These are phyloP conservation scores for Pedetes capensis DNA, from an alignment of 2,113 vertebrate genomes.

Conservation along the genomic window DNA sequence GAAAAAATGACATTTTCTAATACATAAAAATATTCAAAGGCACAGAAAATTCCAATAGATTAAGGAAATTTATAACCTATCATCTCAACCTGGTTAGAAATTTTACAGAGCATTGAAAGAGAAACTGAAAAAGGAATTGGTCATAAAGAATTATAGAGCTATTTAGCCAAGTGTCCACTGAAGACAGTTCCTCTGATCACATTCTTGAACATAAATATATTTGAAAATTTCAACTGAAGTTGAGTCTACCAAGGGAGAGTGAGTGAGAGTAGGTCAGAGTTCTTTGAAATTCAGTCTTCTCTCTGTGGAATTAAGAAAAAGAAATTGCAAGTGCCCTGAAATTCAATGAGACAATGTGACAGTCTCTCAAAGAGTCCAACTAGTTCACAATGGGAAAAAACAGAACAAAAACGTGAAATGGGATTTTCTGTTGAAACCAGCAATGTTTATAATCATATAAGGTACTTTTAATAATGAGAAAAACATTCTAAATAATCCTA, in stretches of 20 bases:
- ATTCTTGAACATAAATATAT: neutral
- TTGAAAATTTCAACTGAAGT: constrained; percentile 6
- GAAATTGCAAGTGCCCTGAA: constrained; percentile 73
- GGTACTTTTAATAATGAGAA: neutral
- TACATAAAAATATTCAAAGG: constrained; percentile 39
- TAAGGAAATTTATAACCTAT: constrained; percentile 19
- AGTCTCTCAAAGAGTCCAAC: constrained; percentile 57
- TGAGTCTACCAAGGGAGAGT: constrained; percentile 53
- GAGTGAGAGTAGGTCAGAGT: constrained; percentile 67
- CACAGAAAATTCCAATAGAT: constrained; percentile 36
- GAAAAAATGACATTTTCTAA: constrained; percentile 47
- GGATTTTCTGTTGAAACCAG: constrained; percentile 3
- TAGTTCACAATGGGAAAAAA: constrained; percentile 40
- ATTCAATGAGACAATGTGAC: constrained; percentile 62
- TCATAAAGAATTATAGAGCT: neutral
- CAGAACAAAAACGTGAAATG: neutral
- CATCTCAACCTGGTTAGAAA: constrained; percentile 38
- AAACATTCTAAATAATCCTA: neutral
- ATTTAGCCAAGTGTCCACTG: neutral
- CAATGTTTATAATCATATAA: neutral
- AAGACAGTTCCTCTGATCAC: neutral
- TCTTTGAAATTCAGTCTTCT: constrained; percentile 69
- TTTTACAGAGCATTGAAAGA: constrained; percentile 45
- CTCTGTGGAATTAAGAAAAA: constrained; percentile 67
- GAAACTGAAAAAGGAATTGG: constrained; percentile 49